Conservation (phyloP, 2,113 vertebrate genomes). For the Pampusana beccarii region DNA sequence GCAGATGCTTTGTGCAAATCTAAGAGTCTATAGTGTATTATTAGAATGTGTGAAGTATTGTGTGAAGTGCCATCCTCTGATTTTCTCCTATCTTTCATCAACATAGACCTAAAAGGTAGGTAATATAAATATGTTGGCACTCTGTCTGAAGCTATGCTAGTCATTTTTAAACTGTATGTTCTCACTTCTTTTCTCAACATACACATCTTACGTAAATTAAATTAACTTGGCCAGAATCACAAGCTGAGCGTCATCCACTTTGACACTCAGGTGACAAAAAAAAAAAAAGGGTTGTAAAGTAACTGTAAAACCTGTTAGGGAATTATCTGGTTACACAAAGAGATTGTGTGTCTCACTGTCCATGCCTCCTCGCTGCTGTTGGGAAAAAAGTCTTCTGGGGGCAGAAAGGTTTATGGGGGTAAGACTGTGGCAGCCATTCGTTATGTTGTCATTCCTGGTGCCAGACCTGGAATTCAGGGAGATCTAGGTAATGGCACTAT, state of each 20-base stretch:
- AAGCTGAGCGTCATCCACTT: not conserved
- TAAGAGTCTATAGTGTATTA: not conserved
- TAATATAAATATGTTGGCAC: not conserved
- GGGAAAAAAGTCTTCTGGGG: not conserved
- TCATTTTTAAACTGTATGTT: not conserved
- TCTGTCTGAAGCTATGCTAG: not conserved
- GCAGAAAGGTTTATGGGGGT: not conserved
- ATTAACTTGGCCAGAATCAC: not conserved
- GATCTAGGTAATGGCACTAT: not conserved
- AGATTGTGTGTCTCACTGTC: fast-evolving
- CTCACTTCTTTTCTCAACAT: not conserved
- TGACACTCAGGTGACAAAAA: not conserved
- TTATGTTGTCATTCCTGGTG: not conserved
- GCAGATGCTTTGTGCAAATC: not conserved
- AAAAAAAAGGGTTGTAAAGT: not conserved
- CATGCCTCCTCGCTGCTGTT: not conserved
- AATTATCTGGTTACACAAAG: not conserved
- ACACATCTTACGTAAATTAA: not conserved
- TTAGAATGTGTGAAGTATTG: constrained; percentile 12
- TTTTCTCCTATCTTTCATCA: not conserved
- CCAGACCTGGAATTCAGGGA: not conserved
- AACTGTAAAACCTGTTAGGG: not conserved
- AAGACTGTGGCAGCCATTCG: fast-evolving
- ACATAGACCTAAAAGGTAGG: not conserved
- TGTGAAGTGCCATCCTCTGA: not conserved